These are phyloP conservation scores for Streblospio benedicti DNA, from an alignment of 1,140 invertebrate genomes.

Conservation along the genomic window DNA sequence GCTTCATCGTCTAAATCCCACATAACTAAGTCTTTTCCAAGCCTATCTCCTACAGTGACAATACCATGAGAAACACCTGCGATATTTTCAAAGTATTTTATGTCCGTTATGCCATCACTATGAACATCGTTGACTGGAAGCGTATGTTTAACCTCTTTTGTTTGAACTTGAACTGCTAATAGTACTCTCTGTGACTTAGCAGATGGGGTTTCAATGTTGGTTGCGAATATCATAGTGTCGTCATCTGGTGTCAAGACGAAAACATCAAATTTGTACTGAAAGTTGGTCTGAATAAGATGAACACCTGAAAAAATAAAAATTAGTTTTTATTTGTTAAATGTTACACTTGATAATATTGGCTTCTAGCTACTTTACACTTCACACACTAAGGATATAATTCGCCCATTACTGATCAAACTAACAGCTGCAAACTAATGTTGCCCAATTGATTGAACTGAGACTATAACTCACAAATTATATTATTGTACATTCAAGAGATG, in stretches of 20 bases:
- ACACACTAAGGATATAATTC: too few relatives aligned
- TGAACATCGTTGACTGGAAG: slow-evolving; percentile 1
- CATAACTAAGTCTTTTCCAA: slow-evolving; percentile 1
- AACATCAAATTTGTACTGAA: slow-evolving; percentile 7
- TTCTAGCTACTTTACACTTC: too few relatives aligned
- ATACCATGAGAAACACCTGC: not conserved
- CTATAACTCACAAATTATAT: too few relatives aligned
- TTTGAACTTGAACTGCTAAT: not conserved
- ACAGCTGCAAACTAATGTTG: too few relatives aligned
- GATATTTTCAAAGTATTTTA: slow-evolving; percentile 1
- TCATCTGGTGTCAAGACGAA: slow-evolving; percentile 5
- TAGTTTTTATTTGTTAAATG: too few relatives aligned
- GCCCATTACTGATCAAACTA: too few relatives aligned
- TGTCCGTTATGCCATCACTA: not conserved
- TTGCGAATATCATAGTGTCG: slow-evolving; percentile 1
- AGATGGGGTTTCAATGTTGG: not conserved
- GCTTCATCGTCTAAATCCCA: slow-evolving; percentile 7
- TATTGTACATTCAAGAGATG: too few relatives aligned
- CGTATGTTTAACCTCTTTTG: not conserved
- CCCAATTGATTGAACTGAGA: too few relatives aligned
- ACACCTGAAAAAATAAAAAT: too few relatives aligned
- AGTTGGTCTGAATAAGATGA: slow-evolving; percentile 1
- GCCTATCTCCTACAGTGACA: not conserved
- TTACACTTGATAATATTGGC: too few relatives aligned
- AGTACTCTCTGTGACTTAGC: not conserved